These are phyloP conservation scores for Papilio aristodemus DNA, from an alignment of 1,140 invertebrate species.

Conservation along the genomic window DNA sequence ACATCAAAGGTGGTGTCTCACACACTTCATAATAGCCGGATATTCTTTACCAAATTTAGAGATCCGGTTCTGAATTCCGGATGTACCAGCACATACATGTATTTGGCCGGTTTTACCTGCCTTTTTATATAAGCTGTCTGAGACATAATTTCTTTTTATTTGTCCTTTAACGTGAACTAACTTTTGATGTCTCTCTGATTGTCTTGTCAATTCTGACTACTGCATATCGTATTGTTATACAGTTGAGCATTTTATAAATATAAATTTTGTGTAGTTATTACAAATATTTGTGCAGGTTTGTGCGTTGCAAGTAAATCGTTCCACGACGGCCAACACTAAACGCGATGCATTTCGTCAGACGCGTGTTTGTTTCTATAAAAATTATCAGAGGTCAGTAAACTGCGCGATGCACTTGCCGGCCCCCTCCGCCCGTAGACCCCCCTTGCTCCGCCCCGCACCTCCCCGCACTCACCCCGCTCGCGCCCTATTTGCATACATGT, in stretches of 20 bases:
- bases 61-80: constrained; percentile 19
- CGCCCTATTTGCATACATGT: constrained; percentile 27
- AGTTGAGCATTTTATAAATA: not conserved
- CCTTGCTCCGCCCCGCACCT: not conserved
- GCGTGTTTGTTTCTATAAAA: constrained; percentile 42
- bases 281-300: not conserved
- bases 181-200: not conserved
- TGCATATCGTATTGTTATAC: not conserved
- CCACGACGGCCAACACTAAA: not conserved
- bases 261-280: not conserved
- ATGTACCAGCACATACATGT: not conserved
- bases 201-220: not conserved
- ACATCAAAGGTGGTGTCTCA: no score
- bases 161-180: not conserved
- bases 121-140: not conserved
- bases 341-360: constrained; percentile 22
- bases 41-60: constrained; percentile 17
- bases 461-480: not conserved
- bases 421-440: not conserved
- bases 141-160: not conserved
- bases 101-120: not conserved
- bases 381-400: constrained; percentile 51
- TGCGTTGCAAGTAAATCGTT: constrained; percentile 1
- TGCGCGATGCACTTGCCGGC: constrained; percentile 37
- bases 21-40: constrained; percentile 3